Conservation (phyloP, 2,113 vertebrate species). For the Physeter macrocephalus region DNA sequence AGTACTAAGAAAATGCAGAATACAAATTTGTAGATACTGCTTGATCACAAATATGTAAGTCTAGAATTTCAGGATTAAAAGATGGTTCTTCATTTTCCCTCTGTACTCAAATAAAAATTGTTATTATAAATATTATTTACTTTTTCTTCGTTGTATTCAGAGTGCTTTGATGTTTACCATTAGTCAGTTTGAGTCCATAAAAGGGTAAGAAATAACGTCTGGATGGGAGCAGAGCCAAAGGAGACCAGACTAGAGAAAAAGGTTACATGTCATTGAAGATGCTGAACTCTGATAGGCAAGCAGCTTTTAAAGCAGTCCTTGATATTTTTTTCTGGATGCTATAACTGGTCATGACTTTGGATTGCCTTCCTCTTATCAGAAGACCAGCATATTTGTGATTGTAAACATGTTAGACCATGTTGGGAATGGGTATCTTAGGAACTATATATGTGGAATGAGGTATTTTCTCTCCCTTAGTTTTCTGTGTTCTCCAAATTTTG, state of each 20-base stretch:
- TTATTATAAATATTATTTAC: background rate
- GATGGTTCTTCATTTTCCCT: background rate
- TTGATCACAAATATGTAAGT: background rate
- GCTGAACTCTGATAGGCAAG: background rate
- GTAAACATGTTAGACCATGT: background rate
- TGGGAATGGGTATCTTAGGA: background rate
- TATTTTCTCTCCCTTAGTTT: background rate
- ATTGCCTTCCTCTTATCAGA: background rate
- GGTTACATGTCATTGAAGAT: background rate
- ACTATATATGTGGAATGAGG: background rate
- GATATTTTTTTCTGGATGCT: background rate
- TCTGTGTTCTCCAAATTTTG: background rate
- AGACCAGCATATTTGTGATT: background rate
- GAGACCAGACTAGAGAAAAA: background rate
- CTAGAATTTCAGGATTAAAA: background rate
- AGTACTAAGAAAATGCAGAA: background rate
- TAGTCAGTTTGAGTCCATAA: background rate
- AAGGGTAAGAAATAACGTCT: background rate
- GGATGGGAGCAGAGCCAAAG: background rate
- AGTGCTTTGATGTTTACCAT: background rate
- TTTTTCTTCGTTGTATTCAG: background rate
- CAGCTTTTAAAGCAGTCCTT: background rate
- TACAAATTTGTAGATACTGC: background rate
- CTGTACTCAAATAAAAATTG: background rate
- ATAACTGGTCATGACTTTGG: background rate